A percentile compares a stretch with the other conserved stretches of the same genome.
Evolutionary conservation across 2,888 invertebrate species (phyloP).

Genomic region (Sphecodes monilicornis): DNA sequence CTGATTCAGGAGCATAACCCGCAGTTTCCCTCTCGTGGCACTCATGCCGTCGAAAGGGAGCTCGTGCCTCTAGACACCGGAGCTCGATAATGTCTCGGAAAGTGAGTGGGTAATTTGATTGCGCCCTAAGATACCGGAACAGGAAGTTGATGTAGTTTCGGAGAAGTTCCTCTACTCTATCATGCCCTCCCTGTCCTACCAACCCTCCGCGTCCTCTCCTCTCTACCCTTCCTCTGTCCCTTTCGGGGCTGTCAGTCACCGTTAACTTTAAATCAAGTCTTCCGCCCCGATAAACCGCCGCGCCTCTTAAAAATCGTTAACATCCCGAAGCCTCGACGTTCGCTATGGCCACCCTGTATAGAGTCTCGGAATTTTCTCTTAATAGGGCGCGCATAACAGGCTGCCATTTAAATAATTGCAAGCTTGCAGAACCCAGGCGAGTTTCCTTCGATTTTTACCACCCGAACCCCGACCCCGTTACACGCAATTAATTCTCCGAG

Average conservation of each 20-base stretch:
- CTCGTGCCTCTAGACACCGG: constrained; percentile 44
- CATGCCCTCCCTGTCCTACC: constrained; percentile 8
- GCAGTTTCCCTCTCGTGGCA: constrained; percentile 28
- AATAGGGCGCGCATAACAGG: constrained; percentile 22
- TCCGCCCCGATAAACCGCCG: constrained; percentile 56
- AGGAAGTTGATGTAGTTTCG: constrained; percentile 80
- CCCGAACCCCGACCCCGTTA: constrained; percentile 3
- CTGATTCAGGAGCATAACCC: constrained; percentile 35
- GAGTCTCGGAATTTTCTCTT: neutral
- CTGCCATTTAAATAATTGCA: constrained; percentile 51
- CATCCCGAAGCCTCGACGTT: neutral
- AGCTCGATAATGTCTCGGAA: constrained; percentile 81
- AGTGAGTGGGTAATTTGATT: constrained; percentile 83
- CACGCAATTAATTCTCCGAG: constrained; percentile 40
- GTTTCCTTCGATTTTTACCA: constrained; percentile 26
- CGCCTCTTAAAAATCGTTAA: constrained; percentile 44
- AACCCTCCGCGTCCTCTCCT: neutral
- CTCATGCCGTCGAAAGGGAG: constrained; percentile 39
- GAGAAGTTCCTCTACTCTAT: constrained; percentile 62
- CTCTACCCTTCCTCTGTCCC: neutral
- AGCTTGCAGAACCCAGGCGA: constrained; percentile 33
- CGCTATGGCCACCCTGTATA: neutral
- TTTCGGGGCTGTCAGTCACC: constrained; percentile 53
- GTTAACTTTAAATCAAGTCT: constrained; percentile 69
- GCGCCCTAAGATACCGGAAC: constrained; percentile 78